Conservation (phyloP, 2,797 vertebrate genomes). For the Australoheros facetus region DNA sequence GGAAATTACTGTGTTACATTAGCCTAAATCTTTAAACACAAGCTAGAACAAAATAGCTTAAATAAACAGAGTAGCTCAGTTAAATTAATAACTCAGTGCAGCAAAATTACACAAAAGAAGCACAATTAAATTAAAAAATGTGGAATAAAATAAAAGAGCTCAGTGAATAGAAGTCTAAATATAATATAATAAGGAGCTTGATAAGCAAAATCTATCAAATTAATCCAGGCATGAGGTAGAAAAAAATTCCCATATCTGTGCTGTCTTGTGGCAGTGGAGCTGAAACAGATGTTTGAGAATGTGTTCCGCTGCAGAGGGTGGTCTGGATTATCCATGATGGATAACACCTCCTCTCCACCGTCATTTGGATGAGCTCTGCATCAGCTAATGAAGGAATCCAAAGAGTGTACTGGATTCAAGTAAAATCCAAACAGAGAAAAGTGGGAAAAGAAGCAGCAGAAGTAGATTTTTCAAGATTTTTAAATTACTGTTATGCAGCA, state of each 20-base stretch:
- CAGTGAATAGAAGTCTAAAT: neutral
- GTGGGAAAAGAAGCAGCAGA: neutral
- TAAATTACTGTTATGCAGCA: neutral
- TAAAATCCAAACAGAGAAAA: neutral
- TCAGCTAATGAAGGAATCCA: neutral
- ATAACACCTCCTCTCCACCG: neutral
- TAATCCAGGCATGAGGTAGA: neutral
- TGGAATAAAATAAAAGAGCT: neutral
- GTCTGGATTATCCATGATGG: slow-evolving; percentile 1
- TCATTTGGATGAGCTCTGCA: neutral
- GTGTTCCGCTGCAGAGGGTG: neutral
- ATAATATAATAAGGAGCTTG: neutral
- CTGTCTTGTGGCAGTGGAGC: neutral
- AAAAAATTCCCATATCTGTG: neutral
- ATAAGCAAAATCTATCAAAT: neutral
- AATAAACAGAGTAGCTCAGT: neutral
- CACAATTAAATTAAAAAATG: neutral
- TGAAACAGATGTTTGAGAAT: neutral
- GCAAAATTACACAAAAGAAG: neutral
- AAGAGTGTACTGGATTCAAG: neutral
- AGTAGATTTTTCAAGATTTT: neutral
- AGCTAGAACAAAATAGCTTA: neutral
- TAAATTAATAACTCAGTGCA: neutral
- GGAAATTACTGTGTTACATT: neutral
- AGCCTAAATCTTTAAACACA: neutral